Conservation (phyloP, 2,888 invertebrate species). For the Scaptomyza tumidula region DNA sequence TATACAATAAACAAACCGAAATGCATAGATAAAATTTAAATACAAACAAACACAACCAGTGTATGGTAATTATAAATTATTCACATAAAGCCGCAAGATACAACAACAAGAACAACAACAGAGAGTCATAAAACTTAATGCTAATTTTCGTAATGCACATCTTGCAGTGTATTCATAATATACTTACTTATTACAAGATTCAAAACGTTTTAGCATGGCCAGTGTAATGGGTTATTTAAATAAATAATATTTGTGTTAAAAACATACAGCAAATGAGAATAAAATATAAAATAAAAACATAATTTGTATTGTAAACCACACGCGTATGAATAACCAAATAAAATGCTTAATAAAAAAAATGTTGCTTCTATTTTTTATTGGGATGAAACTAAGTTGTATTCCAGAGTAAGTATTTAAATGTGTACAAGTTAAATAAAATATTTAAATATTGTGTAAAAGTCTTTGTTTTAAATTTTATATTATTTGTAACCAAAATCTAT, state of each 20-base stretch:
- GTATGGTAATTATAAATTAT: slow-evolving; percentile 43
- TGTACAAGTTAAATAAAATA: no score
- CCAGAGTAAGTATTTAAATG: not conserved
- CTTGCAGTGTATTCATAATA: slow-evolving; percentile 57
- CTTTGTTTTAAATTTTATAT: no score
- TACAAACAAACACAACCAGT: slow-evolving; percentile 36
- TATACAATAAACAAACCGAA: slow-evolving; percentile 61
- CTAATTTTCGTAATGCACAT: slow-evolving; percentile 74
- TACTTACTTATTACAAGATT: slow-evolving; percentile 64
- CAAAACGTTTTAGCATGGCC: slow-evolving; percentile 68
- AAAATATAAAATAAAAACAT: slow-evolving; percentile 44
- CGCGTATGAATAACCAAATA: slow-evolving; percentile 80
- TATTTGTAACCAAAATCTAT: no score
- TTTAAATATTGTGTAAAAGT: no score
- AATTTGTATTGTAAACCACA: slow-evolving; percentile 82
- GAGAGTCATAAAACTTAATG: slow-evolving; percentile 43
- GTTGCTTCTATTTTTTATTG: slow-evolving; percentile 11
- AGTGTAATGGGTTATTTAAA: slow-evolving; percentile 60
- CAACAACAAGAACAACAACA: slow-evolving; percentile 21
- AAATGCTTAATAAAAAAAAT: slow-evolving; percentile 70
- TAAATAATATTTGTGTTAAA: slow-evolving; percentile 71
- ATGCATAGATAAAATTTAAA: slow-evolving; percentile 71
- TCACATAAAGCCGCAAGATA: slow-evolving; percentile 52
- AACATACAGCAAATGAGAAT: slow-evolving; percentile 62
- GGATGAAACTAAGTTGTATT: not conserved